Percentiles rank a stretch among this genome's conserved stretches.
Evolutionary conservation across 2,113 vertebrate species (phyloP).

Genomic region (Syrmaticus mikado): DNA sequence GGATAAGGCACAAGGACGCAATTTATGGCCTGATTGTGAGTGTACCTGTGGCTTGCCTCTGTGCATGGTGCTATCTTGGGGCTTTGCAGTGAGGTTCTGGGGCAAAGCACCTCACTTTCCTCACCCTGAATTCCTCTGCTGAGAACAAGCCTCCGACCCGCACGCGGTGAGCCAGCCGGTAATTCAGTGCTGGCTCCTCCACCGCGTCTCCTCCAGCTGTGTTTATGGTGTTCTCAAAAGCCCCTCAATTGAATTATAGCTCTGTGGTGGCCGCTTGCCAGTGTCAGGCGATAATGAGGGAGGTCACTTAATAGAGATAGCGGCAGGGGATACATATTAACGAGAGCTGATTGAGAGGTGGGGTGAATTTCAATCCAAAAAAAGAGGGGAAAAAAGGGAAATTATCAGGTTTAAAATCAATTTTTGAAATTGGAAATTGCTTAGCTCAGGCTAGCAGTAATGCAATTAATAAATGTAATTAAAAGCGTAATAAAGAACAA

Average conservation of each 20-base stretch:
- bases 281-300: slow-evolving; percentile 60
- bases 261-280: slow-evolving; percentile 64
- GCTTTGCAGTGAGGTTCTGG: background rate
- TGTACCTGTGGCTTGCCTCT: background rate
- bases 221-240: slow-evolving; percentile 69
- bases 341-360: slow-evolving; percentile 46
- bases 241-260: slow-evolving; percentile 73
- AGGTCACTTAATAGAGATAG: slow-evolving; percentile 60
- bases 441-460: background rate
- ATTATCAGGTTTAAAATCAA: slow-evolving; percentile 57
- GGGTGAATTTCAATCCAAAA: slow-evolving; percentile 11
- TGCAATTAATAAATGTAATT: slow-evolving; percentile 67
- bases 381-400: background rate
- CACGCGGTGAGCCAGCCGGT: background rate
- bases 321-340: slow-evolving; percentile 67
- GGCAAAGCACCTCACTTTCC: background rate
- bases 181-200: background rate
- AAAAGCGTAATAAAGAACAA: slow-evolving; percentile 27
- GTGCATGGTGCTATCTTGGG: background rate
- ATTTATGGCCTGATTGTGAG: background rate
- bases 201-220: slow-evolving; percentile 57
- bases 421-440: slow-evolving; percentile 68
- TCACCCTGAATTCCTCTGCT: background rate
- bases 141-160: accelerated
- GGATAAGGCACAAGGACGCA: background rate